Conservation (phyloP, 2,113 vertebrate species). For the Pavo muticus region DNA sequence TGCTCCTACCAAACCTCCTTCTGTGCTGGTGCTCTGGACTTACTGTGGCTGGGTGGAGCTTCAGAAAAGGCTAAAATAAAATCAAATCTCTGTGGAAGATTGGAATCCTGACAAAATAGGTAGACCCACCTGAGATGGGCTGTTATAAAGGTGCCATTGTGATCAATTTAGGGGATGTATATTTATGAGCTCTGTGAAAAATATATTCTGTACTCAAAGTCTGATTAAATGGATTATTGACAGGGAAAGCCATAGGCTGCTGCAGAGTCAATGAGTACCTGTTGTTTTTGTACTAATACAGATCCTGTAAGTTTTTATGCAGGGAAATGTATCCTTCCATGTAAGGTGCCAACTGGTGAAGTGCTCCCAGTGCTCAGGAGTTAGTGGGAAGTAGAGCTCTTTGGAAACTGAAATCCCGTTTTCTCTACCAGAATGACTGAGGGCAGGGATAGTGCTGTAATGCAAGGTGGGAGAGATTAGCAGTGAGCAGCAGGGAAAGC, state of each 20-base stretch:
- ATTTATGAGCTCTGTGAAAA: neutral
- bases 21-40: neutral
- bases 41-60: neutral
- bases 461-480: too few relatives aligned
- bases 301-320: neutral
- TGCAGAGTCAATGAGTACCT: neutral
- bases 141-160: neutral
- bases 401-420: neutral
- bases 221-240: neutral
- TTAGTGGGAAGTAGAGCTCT: neutral
- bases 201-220: neutral
- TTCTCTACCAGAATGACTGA: neutral
- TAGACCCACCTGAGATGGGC: neutral
- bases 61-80: neutral
- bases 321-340: neutral
- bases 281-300: neutral
- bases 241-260: neutral
- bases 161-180: neutral
- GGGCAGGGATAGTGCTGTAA: too few relatives aligned
- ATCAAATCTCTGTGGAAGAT: fast-evolving
- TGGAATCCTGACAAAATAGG: neutral
- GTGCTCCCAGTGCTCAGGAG: neutral
- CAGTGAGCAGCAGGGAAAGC: neutral
- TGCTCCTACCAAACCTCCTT: neutral
- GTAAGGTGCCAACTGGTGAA: neutral